Conservation (phyloP, 2,113 vertebrate genomes). For the Xenopus borealis region DNA sequence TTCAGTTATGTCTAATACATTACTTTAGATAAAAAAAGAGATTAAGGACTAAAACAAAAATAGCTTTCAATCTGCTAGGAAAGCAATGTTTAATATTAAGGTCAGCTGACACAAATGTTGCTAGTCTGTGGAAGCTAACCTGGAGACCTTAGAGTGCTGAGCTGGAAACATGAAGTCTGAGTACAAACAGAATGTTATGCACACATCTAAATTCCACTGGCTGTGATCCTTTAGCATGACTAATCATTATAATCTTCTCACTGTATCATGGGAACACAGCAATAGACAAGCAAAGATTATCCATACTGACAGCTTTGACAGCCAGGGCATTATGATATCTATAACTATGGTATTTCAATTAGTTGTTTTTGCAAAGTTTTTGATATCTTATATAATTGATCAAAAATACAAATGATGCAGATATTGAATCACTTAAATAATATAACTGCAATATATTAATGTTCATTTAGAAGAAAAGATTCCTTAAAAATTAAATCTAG, state of each 20-base stretch:
- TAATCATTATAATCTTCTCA: conserved; percentile 79
- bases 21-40: conserved; percentile 59
- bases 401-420: too few species aligned
- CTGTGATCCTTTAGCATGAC: conserved; percentile 57
- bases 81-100: conserved; percentile 53
- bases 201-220: conserved; percentile 67
- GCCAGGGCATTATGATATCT: conserved; percentile 50
- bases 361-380: too few species aligned
- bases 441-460: too few species aligned
- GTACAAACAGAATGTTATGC: conserved; percentile 72
- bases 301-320: conserved; percentile 64
- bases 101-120: conserved; percentile 64
- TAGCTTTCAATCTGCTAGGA: conserved; percentile 53
- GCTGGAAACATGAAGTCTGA: conserved; percentile 74
- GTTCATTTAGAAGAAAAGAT: too few species aligned
- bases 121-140: conserved; percentile 67
- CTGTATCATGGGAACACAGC: conserved; percentile 71
- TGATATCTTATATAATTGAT: too few species aligned
- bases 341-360: too few species aligned
- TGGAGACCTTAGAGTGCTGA: conserved; percentile 76
- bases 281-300: conserved; percentile 75
- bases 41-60: conserved; percentile 55
- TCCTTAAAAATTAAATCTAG: too few species aligned
- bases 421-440: too few species aligned
- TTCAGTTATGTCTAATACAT: conserved; percentile 67